Percentiles rank a stretch among this genome's conserved stretches.
Evolutionary conservation across 2,888 invertebrate genomes (phyloP).

Genomic region (Tolmerus cingulatus): DNA sequence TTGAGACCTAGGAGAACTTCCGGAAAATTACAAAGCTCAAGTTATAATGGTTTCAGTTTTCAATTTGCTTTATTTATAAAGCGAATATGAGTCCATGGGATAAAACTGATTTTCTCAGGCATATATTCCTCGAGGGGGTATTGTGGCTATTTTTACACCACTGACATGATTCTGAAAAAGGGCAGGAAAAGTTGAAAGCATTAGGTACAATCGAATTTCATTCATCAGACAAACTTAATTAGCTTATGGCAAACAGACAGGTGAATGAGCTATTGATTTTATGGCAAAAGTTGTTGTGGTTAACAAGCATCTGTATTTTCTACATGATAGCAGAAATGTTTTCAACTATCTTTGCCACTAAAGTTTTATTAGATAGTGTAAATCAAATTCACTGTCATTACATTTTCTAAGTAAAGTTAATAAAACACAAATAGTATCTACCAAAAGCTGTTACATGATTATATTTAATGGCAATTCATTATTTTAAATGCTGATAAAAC

Average conservation of each 20-base stretch:
- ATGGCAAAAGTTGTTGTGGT: not conserved
- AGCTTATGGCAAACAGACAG: not conserved
- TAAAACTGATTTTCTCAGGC: not conserved
- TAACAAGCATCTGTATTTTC: not conserved
- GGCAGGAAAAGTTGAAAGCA: not conserved
- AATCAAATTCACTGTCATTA: too few relatives aligned
- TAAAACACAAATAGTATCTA: too few relatives aligned
- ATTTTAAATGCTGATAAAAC: too few relatives aligned
- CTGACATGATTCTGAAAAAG: not conserved
- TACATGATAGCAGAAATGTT: too few relatives aligned
- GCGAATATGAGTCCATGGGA: not conserved
- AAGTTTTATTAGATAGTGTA: too few relatives aligned
- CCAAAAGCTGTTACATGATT: too few relatives aligned
- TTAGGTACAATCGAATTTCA: not conserved
- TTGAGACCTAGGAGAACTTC: not conserved
- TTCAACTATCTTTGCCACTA: too few relatives aligned
- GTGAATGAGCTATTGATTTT: not conserved
- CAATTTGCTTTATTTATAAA: conserved; percentile 3
- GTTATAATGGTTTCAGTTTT: not conserved
- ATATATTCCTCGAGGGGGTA: not conserved
- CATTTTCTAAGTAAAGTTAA: too few relatives aligned
- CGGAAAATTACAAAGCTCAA: not conserved
- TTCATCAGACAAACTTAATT: not conserved
- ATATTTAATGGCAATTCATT: too few relatives aligned
- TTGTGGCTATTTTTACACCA: not conserved